Base-by-base conservation (phyloP, 1,140 invertebrate genomes). In the Conus ventricosus region DNA sequence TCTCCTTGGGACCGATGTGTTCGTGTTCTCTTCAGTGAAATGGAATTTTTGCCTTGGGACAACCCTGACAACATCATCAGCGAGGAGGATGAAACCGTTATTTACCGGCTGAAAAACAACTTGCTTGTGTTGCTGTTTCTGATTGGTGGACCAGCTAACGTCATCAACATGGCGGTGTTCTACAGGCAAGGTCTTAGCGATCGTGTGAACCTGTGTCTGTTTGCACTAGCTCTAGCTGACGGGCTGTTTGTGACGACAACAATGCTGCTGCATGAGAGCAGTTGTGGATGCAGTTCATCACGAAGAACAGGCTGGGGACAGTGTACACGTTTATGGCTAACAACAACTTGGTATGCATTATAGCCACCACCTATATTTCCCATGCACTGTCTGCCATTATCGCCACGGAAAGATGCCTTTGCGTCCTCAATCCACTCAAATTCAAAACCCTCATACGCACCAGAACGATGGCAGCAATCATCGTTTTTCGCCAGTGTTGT, bases 101-200 rank as follows among this genome's bases (percentile, higher is more conserved):
- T 60, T 4, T 60, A 15, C 55, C 8, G 57, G 17, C 4, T 78
- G 7, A 78, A 78, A 78, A 25, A 78, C 8, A 27, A 11, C 76
- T 3, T 39, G 76, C 39, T 78, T 7, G 25, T 23, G 25, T 1
- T 51, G 11, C 17, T 78, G 8, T 78, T 78, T 51, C 76, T 78
- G 76, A 78, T 78, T 78, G 76, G 76, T 78, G 76, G 25, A 2
- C 76, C 76, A 1, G 76, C 76, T 17, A 78, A 78, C 76, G 76
- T 78, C 76, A 78, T 78, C 76, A 78, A 78, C 76, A 78, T 78
- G 76, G 76, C 76, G n/a, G 76, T 78, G 76, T 78, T 39, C 17
- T 78, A 78, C 27, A 27, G 39, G 11, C 76, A 78, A 23, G 27
- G 76, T 39, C 76, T 78, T 13, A 0, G 27, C 8, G 76, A 78